Base-by-base conservation (phyloP, 2,113 vertebrate genomes). In the Pycnonotus jocosus region DNA sequence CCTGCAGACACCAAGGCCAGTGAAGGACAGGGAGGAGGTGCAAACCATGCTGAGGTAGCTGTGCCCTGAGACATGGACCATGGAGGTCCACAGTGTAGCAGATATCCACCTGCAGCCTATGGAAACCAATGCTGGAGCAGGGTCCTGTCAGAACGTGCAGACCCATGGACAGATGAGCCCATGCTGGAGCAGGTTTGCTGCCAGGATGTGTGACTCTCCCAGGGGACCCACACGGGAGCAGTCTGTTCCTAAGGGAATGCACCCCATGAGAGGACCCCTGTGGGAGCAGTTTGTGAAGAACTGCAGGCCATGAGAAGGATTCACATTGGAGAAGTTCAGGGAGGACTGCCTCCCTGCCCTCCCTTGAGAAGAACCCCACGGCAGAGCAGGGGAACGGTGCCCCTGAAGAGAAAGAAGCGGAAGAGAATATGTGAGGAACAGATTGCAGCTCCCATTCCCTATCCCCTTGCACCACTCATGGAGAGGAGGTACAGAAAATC, bases 311-410 rank as follows among this genome's bases (percentile, higher is more conserved):
- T 35, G 16, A 38, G 7, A 84, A 35, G 3, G 42, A 74, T 33
- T 9, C 16, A 51, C 1, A 3, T 1, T 30, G 16, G 4, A 57
- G 23, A 33, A 57, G 13, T 15, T 42, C 5, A 5, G 21, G 37
- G 2, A 62, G 7, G 14, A 57, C 47, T n/a, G 23, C 12, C 5
- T 35, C 17, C n/a, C n/a, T n/a, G n/a, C n/a, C n/a, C n/a, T n/a
- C n/a, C 20, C 2, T 2, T 40, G 14, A 11, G 31, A n/a, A 10
- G 8, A 17, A 28, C 15, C 5, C 24, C 22, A 40, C 0, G 1
- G 3, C 17, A 30, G 7, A 78, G 6, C 25, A 69, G 8, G 15
- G 12, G 10, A 73, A 54, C 4, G 11, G 7, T 6, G 6, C 7
- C 24, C 45, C 38, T 22, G 10, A 87, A 16, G 23, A 81, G 16